Evolutionary conservation across 2,113 vertebrate genomes (phyloP).

Genomic region (Gulo gulo): DNA sequence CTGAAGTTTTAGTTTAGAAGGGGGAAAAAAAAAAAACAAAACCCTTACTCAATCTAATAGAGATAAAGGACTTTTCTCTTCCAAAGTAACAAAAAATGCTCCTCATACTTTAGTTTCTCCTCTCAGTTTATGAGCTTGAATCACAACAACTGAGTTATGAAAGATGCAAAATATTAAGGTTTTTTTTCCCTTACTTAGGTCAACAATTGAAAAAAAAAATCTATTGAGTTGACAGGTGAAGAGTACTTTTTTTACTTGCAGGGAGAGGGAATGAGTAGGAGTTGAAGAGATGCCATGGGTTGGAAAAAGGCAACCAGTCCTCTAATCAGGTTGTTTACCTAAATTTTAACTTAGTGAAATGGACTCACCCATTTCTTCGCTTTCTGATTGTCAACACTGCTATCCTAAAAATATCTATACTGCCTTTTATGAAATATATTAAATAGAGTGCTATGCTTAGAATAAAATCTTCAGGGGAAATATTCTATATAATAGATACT

Average conservation of each 20-base stretch:
- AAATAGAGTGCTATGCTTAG: not conserved
- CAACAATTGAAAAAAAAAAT: not conserved
- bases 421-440: slow-evolving; percentile 4
- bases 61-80: slow-evolving; percentile 41
- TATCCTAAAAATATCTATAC: slow-evolving; percentile 5
- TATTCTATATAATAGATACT: not conserved
- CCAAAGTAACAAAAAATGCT: slow-evolving; percentile 34
- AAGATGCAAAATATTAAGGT: slow-evolving; percentile 26
- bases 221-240: not conserved
- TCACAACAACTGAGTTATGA: slow-evolving; percentile 41
- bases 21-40: not conserved
- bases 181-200: not conserved
- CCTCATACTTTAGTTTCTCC: slow-evolving; percentile 15
- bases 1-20: slow-evolving; percentile 45
- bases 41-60: not conserved
- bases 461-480: slow-evolving; percentile 30
- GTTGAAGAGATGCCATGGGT: not conserved
- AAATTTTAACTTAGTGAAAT: not conserved
- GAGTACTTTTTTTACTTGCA: not conserved
- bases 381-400: slow-evolving; percentile 6
- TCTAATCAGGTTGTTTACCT: not conserved
- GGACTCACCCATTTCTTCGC: not conserved
- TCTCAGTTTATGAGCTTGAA: slow-evolving; percentile 40
- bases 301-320: not conserved
- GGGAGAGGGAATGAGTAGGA: not conserved